Evolutionary conservation across 2,888 invertebrate species (phyloP).

Genomic region (Phragmatobia fuliginosa): DNA sequence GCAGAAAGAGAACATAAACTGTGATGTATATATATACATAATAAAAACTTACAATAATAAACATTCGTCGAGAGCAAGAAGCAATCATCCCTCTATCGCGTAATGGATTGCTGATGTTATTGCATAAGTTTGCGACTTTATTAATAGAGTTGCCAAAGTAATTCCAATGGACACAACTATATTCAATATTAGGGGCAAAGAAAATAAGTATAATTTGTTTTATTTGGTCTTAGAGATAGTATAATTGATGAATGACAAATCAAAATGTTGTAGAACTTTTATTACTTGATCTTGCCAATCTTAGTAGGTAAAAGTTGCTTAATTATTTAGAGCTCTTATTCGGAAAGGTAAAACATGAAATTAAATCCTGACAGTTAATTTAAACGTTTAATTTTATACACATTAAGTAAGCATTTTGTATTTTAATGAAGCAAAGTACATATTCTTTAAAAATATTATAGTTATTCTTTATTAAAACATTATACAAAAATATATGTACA

Average conservation of each 20-base stretch:
- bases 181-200: slow-evolving; percentile 60
- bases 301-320: background rate
- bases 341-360: too few species aligned
- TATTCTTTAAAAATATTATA: too few species aligned
- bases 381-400: too few species aligned
- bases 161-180: slow-evolving; percentile 68
- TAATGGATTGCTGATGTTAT: slow-evolving; percentile 78
- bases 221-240: slow-evolving; percentile 2
- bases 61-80: slow-evolving; percentile 55
- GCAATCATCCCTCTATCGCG: slow-evolving; percentile 70
- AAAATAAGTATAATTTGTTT: slow-evolving; percentile 43
- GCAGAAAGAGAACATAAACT: too few species aligned
- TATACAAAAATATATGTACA: too few species aligned
- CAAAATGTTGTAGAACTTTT: background rate
- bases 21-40: background rate
- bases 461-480: too few species aligned
- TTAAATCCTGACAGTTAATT: too few species aligned
- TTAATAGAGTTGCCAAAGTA: slow-evolving; percentile 83
- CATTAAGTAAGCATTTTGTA: too few species aligned
- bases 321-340: background rate
- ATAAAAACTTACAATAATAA: too few species aligned
- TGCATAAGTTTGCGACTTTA: slow-evolving; percentile 80
- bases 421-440: too few species aligned
- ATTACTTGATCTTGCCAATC: background rate
- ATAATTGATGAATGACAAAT: background rate